phyloP scores from a whole-genome alignment of 2,113 vertebrate genomes.

The Megaptera novaeangliae region DNA sequence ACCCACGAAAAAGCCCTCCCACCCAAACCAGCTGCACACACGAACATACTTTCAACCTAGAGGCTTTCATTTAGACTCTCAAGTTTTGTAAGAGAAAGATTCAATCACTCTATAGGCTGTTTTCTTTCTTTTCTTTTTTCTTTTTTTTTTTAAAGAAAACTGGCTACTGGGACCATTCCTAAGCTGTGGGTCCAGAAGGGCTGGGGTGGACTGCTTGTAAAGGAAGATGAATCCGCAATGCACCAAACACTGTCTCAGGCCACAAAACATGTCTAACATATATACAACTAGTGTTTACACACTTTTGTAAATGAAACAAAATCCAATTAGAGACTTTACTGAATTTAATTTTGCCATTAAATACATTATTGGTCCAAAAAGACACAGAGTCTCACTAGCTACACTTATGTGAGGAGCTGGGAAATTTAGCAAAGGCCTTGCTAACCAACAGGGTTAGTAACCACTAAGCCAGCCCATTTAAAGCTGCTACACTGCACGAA shows the following conservation, averaged over 20 bases:
- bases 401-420: not conserved
- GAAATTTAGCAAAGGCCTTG: not conserved
- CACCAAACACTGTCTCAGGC: not conserved
- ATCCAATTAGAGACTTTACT: not conserved
- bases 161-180: not conserved
- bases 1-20: not conserved
- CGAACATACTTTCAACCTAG: not conserved
- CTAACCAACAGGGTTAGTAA: not conserved
- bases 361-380: not conserved
- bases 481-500: not conserved
- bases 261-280: not conserved
- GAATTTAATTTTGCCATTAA: not conserved
- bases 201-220: not conserved
- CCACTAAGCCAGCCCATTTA: not conserved
- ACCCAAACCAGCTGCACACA: not conserved
- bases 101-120: not conserved
- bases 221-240: not conserved
- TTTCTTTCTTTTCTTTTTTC: not conserved
- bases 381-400: not conserved
- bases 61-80: not conserved
- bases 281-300: not conserved
- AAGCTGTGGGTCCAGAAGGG: not conserved
- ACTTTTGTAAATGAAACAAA: not conserved
- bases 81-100: not conserved
- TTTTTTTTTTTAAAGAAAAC: not conserved